Base-by-base conservation (phyloP, 1,140 invertebrate species). In the Copidosoma floridanum region DNA sequence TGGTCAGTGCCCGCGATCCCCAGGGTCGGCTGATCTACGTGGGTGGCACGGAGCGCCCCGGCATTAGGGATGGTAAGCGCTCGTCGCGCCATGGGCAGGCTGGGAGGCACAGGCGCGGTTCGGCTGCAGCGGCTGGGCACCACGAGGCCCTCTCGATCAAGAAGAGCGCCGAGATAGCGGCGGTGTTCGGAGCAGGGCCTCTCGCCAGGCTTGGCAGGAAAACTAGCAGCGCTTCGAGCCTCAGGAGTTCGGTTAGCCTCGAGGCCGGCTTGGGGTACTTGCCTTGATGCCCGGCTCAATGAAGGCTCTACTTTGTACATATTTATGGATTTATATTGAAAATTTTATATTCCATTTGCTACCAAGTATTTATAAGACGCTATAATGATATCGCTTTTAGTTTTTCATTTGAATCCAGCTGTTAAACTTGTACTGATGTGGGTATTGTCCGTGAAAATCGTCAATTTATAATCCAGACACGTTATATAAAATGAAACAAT, bases 131-230 rank as follows among this genome's bases (percentile, higher is more conserved):
- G 61, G 66, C 14, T 65, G 71, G 32, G 54, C 80, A 86, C 24
- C 85, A 87, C 40, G 89, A 92, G 68, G 88, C 90, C 0, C 78
- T 93, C 0, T 90, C 90, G 24, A 89, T 92, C 8, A 93, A 94
- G 74, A 93, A 94, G 73, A 89, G 89, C 11, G 90, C 91, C 0
- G 92, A 94, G 76, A 93, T 93, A 63, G 91, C 91, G 0, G 91
- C 91, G 0, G 78, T 93, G 4, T 94, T 94, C 71, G 89, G 74
- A 0, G 67, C 65, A 1, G 64, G 68, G 14, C 70, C 65, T 1
- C 65, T 65, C 14, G 67, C 58, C 26, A 69, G 72, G 32, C 63
- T 68, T 2, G 74, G 73, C 20, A 71, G 75, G 52, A 65, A 75
- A 47, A 57, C 68, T 11, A 73, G 76, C 44, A 79, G 76, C 41